Evolutionary conservation across 2,888 invertebrate genomes (phyloP).

Genomic region (Kryphioiulus occultus): DNA sequence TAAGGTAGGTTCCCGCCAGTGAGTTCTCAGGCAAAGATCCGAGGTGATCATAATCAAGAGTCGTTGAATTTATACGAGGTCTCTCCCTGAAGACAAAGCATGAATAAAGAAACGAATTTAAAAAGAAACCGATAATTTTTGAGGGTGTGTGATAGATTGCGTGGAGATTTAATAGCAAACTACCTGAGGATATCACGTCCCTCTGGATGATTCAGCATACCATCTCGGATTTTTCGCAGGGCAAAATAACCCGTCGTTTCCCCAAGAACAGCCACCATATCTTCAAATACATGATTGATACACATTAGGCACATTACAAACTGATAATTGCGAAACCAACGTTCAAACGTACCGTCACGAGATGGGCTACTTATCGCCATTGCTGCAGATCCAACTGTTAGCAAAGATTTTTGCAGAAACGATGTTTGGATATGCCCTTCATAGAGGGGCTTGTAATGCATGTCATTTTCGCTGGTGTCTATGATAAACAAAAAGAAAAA

Average conservation of each 20-base stretch:
- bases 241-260: constrained; percentile 84
- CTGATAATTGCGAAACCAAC: neutral
- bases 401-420: constrained; percentile 75
- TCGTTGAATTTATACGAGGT: constrained; percentile 86
- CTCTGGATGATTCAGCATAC: constrained; percentile 80
- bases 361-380: constrained; percentile 82
- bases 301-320: neutral
- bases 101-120: neutral
- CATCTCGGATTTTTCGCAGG: constrained; percentile 73
- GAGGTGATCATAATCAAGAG: constrained; percentile 78
- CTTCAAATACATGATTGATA: constrained; percentile 61
- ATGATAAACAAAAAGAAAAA: neutral
- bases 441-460: constrained; percentile 54
- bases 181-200: constrained; percentile 74
- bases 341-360: constrained; percentile 66
- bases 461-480: neutral
- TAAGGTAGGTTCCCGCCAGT: constrained; percentile 83
- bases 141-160: no score
- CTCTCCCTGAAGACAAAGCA: constrained; percentile 65
- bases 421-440: constrained; percentile 63
- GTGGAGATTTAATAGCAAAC: constrained; percentile 50
- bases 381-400: constrained; percentile 87
- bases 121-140: no score
- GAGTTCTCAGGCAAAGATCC: constrained; percentile 77
- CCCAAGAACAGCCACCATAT: constrained; percentile 94